Evolutionary conservation across 1,140 invertebrate genomes (phyloP).

Genomic region (Aphelinus certus): DNA sequence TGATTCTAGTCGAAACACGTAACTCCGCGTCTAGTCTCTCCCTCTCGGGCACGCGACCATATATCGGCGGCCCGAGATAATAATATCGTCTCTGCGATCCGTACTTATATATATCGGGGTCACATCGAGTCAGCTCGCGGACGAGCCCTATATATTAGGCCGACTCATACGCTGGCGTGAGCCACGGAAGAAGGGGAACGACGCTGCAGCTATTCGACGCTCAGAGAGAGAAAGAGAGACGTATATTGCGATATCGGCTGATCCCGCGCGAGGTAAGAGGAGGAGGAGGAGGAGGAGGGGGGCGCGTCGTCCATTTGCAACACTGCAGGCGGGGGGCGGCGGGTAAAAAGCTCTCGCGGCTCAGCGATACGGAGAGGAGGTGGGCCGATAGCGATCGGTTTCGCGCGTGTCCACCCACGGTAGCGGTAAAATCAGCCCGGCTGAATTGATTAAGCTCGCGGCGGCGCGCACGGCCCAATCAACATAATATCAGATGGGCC

Average conservation of each 20-base stretch:
- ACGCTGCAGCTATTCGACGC: too few species aligned
- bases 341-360: conserved; percentile 16
- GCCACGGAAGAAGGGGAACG: too few species aligned
- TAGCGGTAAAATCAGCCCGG: conserved; percentile 21
- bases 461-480: conserved; percentile 20
- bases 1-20: too few species aligned
- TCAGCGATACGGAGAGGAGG: not conserved
- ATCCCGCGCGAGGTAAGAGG: not conserved
- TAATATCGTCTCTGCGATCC: too few species aligned
- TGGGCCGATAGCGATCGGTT: not conserved
- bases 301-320: conserved; percentile 12
- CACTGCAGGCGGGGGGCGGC: not conserved
- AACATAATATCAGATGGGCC: conserved; percentile 38
- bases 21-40: too few species aligned
- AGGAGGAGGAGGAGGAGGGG: too few species aligned
- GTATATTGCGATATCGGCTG: not conserved
- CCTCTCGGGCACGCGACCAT: too few species aligned
- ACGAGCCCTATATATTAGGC: too few species aligned
- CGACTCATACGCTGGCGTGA: too few species aligned
- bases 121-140: too few species aligned
- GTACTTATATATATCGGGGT: too few species aligned
- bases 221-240: not conserved
- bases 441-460: conserved; percentile 31
- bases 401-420: not conserved
- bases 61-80: too few species aligned